Percentiles rank a stretch among this genome's conserved stretches.
These are phyloP conservation scores for Campoletis raptor DNA, from an alignment of 2,888 invertebrate genomes.

Conservation along the genomic window DNA sequence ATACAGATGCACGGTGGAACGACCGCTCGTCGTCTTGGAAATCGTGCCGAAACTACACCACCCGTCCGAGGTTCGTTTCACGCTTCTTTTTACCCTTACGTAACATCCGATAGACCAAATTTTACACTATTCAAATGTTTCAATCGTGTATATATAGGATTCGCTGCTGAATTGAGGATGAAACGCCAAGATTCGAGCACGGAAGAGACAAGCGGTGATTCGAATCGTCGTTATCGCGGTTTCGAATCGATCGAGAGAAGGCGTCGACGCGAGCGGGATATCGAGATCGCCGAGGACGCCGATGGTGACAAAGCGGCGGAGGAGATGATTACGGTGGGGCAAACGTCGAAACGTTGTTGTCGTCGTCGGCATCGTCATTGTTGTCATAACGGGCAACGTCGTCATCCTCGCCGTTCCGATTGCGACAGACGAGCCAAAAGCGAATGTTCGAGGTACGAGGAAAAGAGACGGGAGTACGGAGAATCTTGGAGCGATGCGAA, in stretches of 20 bases:
- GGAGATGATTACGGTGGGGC: slow-evolving; percentile 83
- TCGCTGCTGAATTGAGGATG: slow-evolving; percentile 81
- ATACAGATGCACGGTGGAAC: slow-evolving; percentile 95
- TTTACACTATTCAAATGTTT: too few relatives aligned
- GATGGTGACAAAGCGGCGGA: slow-evolving; percentile 79
- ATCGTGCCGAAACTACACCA: slow-evolving; percentile 75
- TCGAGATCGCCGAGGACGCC: slow-evolving; percentile 60
- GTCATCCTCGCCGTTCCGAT: slow-evolving; percentile 71
- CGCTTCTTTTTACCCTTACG: too few relatives aligned
- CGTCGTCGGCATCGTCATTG: slow-evolving; percentile 74
- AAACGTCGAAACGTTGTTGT: slow-evolving; percentile 73
- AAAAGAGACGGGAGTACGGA: slow-evolving; percentile 84
- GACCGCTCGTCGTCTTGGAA: slow-evolving; percentile 87
- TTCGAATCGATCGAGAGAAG: slow-evolving; percentile 78
- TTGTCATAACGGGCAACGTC: neutral
- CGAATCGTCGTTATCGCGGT: slow-evolving; percentile 68
- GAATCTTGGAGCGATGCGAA: slow-evolving; percentile 85
- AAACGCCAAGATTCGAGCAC: slow-evolving; percentile 79
- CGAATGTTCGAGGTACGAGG: slow-evolving; percentile 79
- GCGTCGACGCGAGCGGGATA: slow-evolving; percentile 60
- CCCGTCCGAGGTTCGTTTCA: slow-evolving; percentile 82
- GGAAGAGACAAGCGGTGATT: slow-evolving; percentile 75
- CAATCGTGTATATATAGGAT: slow-evolving; percentile 74
- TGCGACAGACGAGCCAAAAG: slow-evolving; percentile 79
- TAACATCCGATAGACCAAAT: too few relatives aligned